Evolutionary conservation across 2,888 invertebrate genomes (phyloP), one percentile per base, ranked within the genome.

Genomic region (Laspeyria flexula): DNA sequence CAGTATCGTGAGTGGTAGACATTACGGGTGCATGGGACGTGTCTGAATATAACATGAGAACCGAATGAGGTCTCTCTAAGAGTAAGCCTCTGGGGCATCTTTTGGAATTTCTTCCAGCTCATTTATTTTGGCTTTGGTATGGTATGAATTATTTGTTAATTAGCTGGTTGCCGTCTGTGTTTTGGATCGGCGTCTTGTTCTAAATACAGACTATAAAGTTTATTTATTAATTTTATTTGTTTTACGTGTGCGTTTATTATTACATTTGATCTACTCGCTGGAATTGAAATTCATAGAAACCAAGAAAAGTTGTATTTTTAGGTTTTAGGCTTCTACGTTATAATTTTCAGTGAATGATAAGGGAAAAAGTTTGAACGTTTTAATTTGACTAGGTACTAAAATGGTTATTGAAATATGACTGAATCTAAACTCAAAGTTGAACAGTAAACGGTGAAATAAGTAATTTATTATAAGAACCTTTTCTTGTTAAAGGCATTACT

Each of bases 11-110:
- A 56, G 42, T 40, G 47, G 46, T 7, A 43, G 54, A 48, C 68
- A 55, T 66, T 54, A 61, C 55, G 23, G 25, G 25, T 57, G 44
- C 43, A 61, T 48, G 43, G 58, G 49, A 37, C 61, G 51, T 40
- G 30, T 11, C 41, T 21, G 64, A 66, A 66, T 67, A 63, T 67
- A 52, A 58, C 55, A 67, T 64, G 45, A 58, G 55, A 44, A 35
- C 16, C 47, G 40, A 25, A 43, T 42, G 44, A 44, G 39, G 52
- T 50, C 13, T 53, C 29, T 45, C 51, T 44, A 18, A 47, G 48
- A 37, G 44, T 45, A 51, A 38, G 51, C 27, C 46, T 41, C 50
- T 23, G 1, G 46, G 43, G 43, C 21, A 30, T 37, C 35, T 50
- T 44, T 44, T 35, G 15, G 34, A 15, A 50, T 43, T 39, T 34